These are phyloP conservation scores for Pangasius macronema DNA, from an alignment of 2,797 vertebrate genomes.

Conservation along the genomic window DNA sequence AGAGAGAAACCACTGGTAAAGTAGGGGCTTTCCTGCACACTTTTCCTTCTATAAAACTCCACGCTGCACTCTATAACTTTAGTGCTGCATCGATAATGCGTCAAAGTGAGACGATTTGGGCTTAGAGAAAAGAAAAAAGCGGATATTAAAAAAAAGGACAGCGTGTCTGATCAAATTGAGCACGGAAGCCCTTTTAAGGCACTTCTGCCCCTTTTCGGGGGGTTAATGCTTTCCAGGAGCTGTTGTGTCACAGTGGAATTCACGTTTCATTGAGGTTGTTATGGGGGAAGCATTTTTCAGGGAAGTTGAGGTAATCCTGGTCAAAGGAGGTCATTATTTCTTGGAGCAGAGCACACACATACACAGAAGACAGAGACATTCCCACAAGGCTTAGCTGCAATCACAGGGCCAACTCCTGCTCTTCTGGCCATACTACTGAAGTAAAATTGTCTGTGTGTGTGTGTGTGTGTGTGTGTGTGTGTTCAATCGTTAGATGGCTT, in stretches of 20 bases:
- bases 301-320: constrained; percentile 4
- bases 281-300: neutral
- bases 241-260: constrained; percentile 6
- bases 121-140: neutral
- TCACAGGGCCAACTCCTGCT: constrained; percentile 53
- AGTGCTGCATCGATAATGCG: too few relatives aligned
- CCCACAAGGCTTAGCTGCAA: constrained; percentile 52
- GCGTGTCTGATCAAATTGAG: neutral
- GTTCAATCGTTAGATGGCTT: constrained; percentile 51
- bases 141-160: constrained; percentile 4
- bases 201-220: neutral
- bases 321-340: constrained; percentile 5
- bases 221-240: constrained; percentile 4
- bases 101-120: neutral
- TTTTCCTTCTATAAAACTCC: constrained; percentile 38
- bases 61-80: neutral
- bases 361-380: constrained; percentile 30
- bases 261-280: constrained; percentile 21
- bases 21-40: constrained; percentile 55
- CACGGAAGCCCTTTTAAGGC: neutral
- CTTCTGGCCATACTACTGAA: constrained; percentile 36
- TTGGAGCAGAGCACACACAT: constrained; percentile 6
- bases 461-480: constrained; percentile 33
- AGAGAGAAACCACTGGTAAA: constrained; percentile 59
- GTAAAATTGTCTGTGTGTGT: constrained; percentile 10